Conservation (phyloP, 2,888 invertebrate species). For the Amphipoea lucens region DNA sequence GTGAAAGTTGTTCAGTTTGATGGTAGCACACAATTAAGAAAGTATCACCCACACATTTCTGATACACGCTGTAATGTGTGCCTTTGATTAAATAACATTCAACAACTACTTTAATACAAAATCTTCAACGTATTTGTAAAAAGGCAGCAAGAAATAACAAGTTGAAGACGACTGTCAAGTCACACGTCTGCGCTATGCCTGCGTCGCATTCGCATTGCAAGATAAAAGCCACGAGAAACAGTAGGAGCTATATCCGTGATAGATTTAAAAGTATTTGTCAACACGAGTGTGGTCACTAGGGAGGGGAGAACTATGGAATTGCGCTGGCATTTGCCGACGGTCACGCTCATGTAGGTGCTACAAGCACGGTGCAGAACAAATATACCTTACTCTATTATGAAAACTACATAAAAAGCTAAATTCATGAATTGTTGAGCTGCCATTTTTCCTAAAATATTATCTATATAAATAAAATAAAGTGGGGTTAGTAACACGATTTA, state of each 20-base stretch:
- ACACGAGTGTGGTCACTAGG: conserved; percentile 32
- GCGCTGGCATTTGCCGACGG: background rate
- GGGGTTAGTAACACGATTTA: no score
- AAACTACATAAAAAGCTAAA: background rate
- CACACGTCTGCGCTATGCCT: conserved; percentile 53
- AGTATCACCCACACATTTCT: background rate
- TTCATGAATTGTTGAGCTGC: no score
- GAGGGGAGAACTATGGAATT: conserved; percentile 21
- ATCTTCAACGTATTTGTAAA: background rate
- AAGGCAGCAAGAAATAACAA: conserved; percentile 49
- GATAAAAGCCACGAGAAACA: conserved; percentile 51
- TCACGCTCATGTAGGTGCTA: background rate
- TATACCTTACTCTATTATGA: no score
- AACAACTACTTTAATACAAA: background rate
- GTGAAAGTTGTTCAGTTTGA: background rate
- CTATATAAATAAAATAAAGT: no score
- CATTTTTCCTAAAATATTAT: background rate
- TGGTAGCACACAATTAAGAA: background rate
- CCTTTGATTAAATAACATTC: background rate
- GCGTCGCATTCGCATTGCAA: conserved; percentile 49
- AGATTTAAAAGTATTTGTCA: conserved; percentile 65
- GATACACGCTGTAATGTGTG: background rate
- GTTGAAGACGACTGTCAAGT: conserved; percentile 50
- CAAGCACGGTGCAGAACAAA: background rate
- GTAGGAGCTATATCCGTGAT: conserved; percentile 65